These are phyloP conservation scores for Phasianus colchicus DNA, from an alignment of 2,113 vertebrate genomes.

Conservation along the genomic window DNA sequence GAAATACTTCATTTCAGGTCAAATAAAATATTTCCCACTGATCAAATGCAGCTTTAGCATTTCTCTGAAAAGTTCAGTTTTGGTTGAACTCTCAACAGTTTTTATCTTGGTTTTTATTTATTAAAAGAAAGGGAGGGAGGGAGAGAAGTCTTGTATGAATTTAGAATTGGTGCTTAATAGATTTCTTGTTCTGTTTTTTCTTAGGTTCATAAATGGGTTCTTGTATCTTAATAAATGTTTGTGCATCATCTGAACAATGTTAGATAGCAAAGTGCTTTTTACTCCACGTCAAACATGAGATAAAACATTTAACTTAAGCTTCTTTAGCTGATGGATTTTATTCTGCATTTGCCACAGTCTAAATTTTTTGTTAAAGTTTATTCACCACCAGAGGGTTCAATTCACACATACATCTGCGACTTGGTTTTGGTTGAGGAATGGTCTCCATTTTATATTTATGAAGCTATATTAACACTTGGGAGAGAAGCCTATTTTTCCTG, in stretches of 20 bases:
- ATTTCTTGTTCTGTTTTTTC: neutral
- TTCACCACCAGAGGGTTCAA: slow-evolving; percentile 55
- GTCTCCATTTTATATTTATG: slow-evolving; percentile 15
- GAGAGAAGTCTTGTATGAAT: neutral
- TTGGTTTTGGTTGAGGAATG: neutral
- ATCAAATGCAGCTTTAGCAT: neutral
- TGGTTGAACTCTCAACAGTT: neutral
- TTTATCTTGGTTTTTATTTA: neutral
- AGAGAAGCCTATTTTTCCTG: slow-evolving; percentile 18
- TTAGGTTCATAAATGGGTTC: neutral
- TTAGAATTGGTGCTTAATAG: neutral
- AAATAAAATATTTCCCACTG: slow-evolving; percentile 11
- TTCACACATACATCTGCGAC: neutral
- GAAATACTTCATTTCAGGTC: neutral
- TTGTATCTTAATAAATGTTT: neutral
- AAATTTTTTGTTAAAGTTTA: neutral
- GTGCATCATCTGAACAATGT: neutral
- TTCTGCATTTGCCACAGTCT: neutral
- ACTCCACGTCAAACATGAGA: neutral
- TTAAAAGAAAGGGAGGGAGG: neutral
- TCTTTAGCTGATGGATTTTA: neutral
- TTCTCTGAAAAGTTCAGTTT: neutral
- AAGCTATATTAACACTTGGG: slow-evolving; percentile 23
- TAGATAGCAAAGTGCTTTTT: neutral
- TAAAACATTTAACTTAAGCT: neutral